Conservation (phyloP, 2,888 invertebrate species). For the Carterocephalus palaemon region DNA sequence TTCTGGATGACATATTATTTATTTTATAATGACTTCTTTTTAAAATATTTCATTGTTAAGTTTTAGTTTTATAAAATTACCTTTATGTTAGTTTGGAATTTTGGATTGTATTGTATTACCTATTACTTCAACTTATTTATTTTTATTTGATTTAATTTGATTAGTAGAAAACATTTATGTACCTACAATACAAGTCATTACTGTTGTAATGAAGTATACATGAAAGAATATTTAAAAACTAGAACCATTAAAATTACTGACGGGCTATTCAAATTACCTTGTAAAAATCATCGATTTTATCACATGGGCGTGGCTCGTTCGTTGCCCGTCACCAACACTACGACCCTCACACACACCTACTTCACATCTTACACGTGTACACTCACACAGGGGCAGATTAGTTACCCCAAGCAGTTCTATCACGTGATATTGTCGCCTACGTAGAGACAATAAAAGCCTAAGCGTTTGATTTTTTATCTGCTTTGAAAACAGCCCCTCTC, state of each 20-base stretch:
- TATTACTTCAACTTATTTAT: no score
- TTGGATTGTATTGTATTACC: no score
- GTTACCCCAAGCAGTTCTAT: slow-evolving; percentile 45
- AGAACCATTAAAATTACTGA: not conserved
- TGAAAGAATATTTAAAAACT: not conserved
- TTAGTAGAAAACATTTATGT: no score
- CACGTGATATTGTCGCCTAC: slow-evolving; percentile 48
- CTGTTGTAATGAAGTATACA: no score
- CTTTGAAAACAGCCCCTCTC: slow-evolving; percentile 52
- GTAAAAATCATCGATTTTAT: slow-evolving; percentile 38
- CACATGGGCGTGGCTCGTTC: slow-evolving; percentile 62
- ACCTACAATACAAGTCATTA: no score
- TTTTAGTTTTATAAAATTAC: no score
- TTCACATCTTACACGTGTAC: slow-evolving; percentile 37
- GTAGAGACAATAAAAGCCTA: slow-evolving; percentile 63
- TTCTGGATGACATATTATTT: no score
- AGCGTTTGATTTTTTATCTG: slow-evolving; percentile 72
- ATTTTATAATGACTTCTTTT: no score
- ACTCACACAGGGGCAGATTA: slow-evolving; percentile 42
- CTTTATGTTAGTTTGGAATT: no score
- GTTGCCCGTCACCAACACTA: slow-evolving; percentile 56
- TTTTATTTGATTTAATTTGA: no score
- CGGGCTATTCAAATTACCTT: slow-evolving; percentile 6
- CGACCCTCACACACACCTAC: slow-evolving; percentile 48
- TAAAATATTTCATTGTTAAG: no score